A percentile compares a stretch with the other conserved stretches of the same genome.
Evolutionary conservation across 2,888 invertebrate species (phyloP).

Genomic region (Phragmatobia fuliginosa): DNA sequence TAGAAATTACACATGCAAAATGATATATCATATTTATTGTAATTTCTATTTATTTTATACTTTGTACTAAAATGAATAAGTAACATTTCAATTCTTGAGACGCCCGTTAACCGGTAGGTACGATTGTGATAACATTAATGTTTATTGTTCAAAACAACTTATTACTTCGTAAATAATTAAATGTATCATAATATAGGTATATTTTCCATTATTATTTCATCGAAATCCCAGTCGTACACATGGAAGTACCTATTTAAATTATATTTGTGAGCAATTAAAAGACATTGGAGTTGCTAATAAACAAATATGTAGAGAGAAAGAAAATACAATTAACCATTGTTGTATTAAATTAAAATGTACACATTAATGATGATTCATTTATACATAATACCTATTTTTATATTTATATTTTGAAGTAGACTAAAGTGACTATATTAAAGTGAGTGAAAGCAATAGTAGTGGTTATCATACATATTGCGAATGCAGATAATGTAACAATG

Average conservation of each 20-base stretch:
- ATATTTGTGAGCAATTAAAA: neutral
- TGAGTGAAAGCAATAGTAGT: too few relatives aligned
- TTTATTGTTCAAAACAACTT: conserved; percentile 1
- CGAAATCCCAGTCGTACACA: neutral
- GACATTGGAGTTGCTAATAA: neutral
- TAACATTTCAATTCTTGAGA: neutral
- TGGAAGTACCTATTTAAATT: neutral
- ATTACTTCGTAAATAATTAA: neutral
- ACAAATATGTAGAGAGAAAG: neutral
- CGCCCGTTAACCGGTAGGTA: neutral
- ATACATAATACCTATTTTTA: neutral
- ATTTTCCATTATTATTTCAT: neutral
- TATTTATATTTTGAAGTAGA: too few relatives aligned
- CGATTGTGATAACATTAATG: neutral
- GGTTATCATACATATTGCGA: too few relatives aligned
- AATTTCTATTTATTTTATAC: neutral
- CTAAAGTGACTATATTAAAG: too few relatives aligned
- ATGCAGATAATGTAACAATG: too few relatives aligned
- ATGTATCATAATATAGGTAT: too few relatives aligned
- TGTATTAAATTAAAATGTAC: neutral
- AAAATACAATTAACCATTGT: neutral
- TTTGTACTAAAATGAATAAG: neutral
- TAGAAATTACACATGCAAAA: too few relatives aligned
- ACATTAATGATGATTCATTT: neutral
- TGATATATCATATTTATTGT: too few relatives aligned